These are phyloP conservation scores for Mirounga angustirostris DNA, from an alignment of 2,113 vertebrate genomes.

Conservation along the genomic window DNA sequence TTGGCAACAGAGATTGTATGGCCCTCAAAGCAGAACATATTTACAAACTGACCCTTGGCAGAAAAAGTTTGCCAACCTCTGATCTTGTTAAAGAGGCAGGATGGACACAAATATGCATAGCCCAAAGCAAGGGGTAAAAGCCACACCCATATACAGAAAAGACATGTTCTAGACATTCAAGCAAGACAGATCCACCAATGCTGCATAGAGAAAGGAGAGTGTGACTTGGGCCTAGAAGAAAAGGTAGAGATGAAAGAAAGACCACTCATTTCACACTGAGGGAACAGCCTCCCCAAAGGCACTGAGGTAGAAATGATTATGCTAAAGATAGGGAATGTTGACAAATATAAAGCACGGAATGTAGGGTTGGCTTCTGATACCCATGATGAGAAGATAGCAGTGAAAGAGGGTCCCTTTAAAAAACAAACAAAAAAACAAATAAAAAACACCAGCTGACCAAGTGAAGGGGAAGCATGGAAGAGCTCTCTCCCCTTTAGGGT, in stretches of 20 bases:
- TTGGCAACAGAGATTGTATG: background rate
- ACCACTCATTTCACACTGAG: background rate
- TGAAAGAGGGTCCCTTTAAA: background rate
- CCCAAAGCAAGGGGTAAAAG: background rate
- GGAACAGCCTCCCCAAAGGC: background rate
- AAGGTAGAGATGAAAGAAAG: background rate
- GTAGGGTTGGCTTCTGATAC: no score
- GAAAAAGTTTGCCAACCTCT: background rate
- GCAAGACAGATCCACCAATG: background rate
- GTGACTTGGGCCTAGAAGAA: background rate
- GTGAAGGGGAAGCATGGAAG: background rate
- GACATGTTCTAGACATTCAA: background rate
- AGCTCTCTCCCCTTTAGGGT: background rate
- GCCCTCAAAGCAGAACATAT: background rate
- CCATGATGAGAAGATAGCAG: background rate
- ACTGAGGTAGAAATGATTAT: background rate
- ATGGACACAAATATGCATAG: background rate
- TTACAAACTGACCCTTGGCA: background rate
- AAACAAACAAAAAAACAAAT: background rate
- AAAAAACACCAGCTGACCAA: background rate
- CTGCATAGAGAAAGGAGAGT: background rate
- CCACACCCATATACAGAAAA: background rate
- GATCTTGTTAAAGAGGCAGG: background rate
- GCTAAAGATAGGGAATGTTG: background rate
- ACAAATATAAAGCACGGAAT: background rate